Evolutionary conservation across 2,797 vertebrate species (phyloP).

Genomic region (Onychomys torridus): DNA sequence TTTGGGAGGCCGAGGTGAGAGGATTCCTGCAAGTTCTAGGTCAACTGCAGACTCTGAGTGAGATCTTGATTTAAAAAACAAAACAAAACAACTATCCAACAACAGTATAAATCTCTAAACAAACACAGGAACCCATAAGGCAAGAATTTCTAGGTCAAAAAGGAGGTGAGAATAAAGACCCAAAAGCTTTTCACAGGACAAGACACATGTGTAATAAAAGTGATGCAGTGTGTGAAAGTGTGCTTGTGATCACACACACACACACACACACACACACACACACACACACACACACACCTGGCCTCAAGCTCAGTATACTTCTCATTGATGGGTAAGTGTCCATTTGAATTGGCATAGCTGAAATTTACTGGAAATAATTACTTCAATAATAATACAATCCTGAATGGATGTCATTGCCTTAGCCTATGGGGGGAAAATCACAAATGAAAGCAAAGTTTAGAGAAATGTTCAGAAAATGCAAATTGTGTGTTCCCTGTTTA

Average conservation of each 20-base stretch:
- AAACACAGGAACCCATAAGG: not conserved
- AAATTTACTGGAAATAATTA: not conserved
- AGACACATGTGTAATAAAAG: not conserved
- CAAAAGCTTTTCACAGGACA: not conserved
- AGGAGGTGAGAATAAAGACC: not conserved
- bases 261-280: no score
- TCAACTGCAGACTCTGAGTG: not conserved
- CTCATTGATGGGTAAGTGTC: not conserved
- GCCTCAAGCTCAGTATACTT: not conserved
- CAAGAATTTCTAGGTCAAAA: not conserved
- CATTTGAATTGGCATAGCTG: not conserved
- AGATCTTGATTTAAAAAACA: not conserved
- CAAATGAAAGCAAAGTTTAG: not conserved
- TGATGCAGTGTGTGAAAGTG: not conserved
- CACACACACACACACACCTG: not conserved
- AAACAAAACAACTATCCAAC: not conserved
- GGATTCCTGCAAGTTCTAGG: not conserved
- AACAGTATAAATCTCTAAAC: not conserved
- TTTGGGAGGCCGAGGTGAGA: not conserved
- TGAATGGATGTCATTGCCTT: not conserved
- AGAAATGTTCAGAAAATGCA: conserved; percentile 8
- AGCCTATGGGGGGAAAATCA: no score
- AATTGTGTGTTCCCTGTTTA: not conserved
- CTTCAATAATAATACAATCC: not conserved
- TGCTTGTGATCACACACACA: not conserved